Base-by-base conservation (phyloP, 2,113 vertebrate species). In the Cricetomys ansorgei region DNA sequence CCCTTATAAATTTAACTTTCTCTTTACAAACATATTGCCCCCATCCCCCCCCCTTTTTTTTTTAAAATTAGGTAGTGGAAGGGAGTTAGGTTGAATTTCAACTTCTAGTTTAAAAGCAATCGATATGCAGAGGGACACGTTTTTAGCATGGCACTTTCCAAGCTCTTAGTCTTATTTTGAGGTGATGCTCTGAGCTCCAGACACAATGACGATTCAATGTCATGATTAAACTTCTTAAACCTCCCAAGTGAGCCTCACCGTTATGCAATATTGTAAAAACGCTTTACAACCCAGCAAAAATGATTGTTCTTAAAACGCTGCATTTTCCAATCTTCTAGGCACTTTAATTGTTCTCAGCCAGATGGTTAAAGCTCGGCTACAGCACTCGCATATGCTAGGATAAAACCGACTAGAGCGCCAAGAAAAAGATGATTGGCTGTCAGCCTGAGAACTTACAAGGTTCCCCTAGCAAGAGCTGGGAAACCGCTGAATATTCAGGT, bases 401-500 rank as follows among this genome's bases (percentile, higher is more conserved):
- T 89, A 80, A 83, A 67, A 89, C 15, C 11, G 31, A 92, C n/a
- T 48, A 62, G 27, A 93, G 45, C 23, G 70, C 88, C 48, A 90
- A 57, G 77, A 69, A 93, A 92, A 95, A 57, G 80, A 77, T 87
- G 91, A 94, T 80, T 70, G 64, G 90, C 40, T 86, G 72, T 59
- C 50, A 17, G 43, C 29, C 25, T 19, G 57, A 69, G 65, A 91
- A 95, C 53, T 91, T 92, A 73, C 34, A 40, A 0, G 9, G 53
- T 72, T 48, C n/a, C 50, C 45, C 77, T 59, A 59, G 83, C 62
- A 65, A 80, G 77, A 86, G 88, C 67, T 48, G 75, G 57, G 81
- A 97, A 97, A 96, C 79, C 59, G 97, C 95, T 96, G 92, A 77
- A 70, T 27, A 53, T 77, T 96, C 89, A 75, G 90, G 69, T 94